These are phyloP conservation scores for Cydia pomonella DNA, from an alignment of 1,140 invertebrate genomes.

Conservation along the genomic window DNA sequence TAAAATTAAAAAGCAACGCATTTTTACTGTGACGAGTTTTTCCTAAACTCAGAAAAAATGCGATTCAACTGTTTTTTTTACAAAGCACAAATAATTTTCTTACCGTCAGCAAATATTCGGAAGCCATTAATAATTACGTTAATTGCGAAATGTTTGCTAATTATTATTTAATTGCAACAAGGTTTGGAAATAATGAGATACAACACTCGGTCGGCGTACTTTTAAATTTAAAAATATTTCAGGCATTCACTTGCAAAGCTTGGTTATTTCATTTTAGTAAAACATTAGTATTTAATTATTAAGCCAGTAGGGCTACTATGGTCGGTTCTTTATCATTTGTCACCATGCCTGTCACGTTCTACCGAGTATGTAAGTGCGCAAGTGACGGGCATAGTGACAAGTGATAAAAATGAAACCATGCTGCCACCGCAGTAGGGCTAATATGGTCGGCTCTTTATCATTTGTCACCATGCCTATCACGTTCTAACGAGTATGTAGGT, in stretches of 20 bases:
- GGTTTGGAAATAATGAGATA: neutral
- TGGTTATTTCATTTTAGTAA: neutral
- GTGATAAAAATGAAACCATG: no score
- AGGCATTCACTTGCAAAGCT: neutral
- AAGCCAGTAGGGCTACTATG: no score
- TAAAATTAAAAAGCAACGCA: neutral
- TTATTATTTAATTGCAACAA: neutral
- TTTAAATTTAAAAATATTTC: neutral
- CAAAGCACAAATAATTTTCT: neutral
- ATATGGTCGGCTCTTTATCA: no score
- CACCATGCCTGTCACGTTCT: no score
- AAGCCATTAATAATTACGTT: neutral
- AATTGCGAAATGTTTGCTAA: neutral
- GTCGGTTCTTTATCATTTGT: no score
- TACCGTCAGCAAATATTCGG: neutral
- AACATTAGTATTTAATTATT: neutral
- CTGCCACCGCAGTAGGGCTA: no score
- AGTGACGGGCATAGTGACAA: no score
- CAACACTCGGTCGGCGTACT: neutral
- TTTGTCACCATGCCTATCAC: no score
- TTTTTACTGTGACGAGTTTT: neutral
- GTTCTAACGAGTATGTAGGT: no score
- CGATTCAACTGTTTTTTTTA: neutral
- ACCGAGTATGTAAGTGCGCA: no score
- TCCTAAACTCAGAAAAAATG: neutral